Percentiles rank a stretch among this genome's conserved stretches.
Evolutionary conservation across 2,888 invertebrate species (phyloP).

Genomic region (Tenodera sinensis): DNA sequence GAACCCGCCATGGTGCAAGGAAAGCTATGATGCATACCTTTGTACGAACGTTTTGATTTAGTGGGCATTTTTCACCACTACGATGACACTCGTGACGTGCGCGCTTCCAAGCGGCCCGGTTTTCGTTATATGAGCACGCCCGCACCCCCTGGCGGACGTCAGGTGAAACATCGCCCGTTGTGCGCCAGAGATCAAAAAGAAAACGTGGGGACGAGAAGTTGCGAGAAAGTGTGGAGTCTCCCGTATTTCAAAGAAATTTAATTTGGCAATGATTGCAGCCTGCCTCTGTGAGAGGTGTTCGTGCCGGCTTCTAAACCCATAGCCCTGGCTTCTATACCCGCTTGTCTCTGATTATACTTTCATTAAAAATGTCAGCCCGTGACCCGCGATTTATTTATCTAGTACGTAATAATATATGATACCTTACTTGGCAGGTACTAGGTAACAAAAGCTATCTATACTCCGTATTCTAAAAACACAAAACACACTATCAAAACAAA

Average conservation of each 20-base stretch:
- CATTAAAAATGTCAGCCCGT: too few relatives aligned
- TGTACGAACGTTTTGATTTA: constrained; percentile 15
- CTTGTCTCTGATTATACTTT: too few relatives aligned
- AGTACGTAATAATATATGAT: too few relatives aligned
- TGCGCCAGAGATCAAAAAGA: not conserved
- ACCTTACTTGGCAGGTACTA: too few relatives aligned
- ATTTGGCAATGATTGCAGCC: not conserved
- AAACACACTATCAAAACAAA: too few relatives aligned
- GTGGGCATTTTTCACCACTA: constrained; percentile 19
- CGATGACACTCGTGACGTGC: constrained; percentile 8
- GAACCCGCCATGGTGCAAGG: not conserved
- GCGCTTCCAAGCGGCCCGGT: not conserved
- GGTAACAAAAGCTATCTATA: too few relatives aligned
- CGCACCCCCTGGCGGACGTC: not conserved
- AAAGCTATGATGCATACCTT: not conserved
- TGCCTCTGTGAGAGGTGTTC: too few relatives aligned
- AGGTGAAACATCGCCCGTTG: not conserved
- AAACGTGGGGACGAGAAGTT: not conserved
- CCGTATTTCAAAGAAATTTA: not conserved
- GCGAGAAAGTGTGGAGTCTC: not conserved
- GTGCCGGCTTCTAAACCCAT: too few relatives aligned
- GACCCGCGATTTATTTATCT: too few relatives aligned
- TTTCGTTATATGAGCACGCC: not conserved
- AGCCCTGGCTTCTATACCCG: too few relatives aligned
- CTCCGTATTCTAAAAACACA: too few relatives aligned